A percentile compares a stretch with the other conserved stretches of the same genome.
These are phyloP conservation scores for Etia nguti DNA, from an alignment of 2,113 vertebrate species.

Conservation along the genomic window DNA sequence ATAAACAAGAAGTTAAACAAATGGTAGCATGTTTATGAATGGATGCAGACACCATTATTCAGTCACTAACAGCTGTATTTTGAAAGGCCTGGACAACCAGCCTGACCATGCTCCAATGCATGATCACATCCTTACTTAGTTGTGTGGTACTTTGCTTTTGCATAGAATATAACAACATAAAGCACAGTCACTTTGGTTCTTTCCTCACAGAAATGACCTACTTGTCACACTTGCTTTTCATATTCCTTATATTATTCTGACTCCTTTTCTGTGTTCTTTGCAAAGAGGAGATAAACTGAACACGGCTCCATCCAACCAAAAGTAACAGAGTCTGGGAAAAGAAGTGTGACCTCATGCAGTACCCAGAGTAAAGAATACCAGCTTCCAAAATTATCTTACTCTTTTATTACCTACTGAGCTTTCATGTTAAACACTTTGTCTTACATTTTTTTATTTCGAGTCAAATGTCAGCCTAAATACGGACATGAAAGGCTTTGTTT, in stretches of 20 bases:
- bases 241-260: constrained; percentile 24
- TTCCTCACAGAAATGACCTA: constrained; percentile 49
- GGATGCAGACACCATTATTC: neutral
- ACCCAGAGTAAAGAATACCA: constrained; percentile 20
- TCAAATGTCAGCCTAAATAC: neutral
- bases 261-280: constrained; percentile 35
- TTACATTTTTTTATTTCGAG: neutral
- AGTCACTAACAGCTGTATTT: neutral
- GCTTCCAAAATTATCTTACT: neutral
- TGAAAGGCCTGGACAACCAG: neutral
- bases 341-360: constrained; percentile 21
- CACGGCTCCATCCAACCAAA: constrained; percentile 43
- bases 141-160: neutral
- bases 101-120: neutral
- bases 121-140: neutral
- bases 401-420: neutral
- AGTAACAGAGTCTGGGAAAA: constrained; percentile 45
- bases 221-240: constrained; percentile 34
- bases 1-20: neutral
- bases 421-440: neutral
- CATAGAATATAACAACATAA: neutral
- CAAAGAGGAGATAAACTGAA: constrained; percentile 36
- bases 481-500: neutral
- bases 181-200: neutral
- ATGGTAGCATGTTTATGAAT: neutral